Base-by-base conservation (phyloP, 2,797 vertebrate genomes). In the Coracias cyanogaster region DNA sequence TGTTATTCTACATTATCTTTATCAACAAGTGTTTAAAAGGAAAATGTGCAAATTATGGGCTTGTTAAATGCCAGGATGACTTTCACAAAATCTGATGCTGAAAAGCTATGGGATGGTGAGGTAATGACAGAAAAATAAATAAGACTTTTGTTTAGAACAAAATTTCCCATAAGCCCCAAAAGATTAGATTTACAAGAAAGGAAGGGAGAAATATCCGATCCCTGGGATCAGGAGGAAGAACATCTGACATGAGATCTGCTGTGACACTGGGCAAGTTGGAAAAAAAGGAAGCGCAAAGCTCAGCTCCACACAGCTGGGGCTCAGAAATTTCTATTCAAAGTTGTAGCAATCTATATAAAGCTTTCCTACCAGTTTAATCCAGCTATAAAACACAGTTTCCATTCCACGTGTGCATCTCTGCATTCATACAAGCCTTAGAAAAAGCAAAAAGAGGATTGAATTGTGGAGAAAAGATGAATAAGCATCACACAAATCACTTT, bases 321-420 rank as follows among this genome's bases (percentile, higher is more conserved):
- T 73, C 46, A 26, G 62, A 12, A 10, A 86, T 86, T 95, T 71
- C 71, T 80, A 77, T 64, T 89, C 70, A 77, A 72, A 70, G 16
- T 86, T 93, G 67, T 60, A 90, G 86, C 48, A 76, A 72, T 58
- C 70, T 79, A 62, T 62, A 79, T 91, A 82, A 91, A 90, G 80
- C 70, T 55, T 89, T 94, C 74, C 82, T 70, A 73, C 46, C 55
- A 70, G 62, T 76, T 93, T 86, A 96, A 96, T 93, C 83, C 91
- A 90, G 21, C 55, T 78, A 71, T 35, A 85, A 96, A 90, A n/a
- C 49, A 65, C 51, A 89, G 33, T 60, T 91, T 76, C 64, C 3
- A 6, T 80, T 94, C 46, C 67, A 67, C 2, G 2, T 80, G 55
- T 86, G 73, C 60, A 86, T 70, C 70, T 49, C 28, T 77, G 64